Evolutionary conservation across 2,888 invertebrate species (phyloP).

Genomic region (Eupithecia subumbrata): DNA sequence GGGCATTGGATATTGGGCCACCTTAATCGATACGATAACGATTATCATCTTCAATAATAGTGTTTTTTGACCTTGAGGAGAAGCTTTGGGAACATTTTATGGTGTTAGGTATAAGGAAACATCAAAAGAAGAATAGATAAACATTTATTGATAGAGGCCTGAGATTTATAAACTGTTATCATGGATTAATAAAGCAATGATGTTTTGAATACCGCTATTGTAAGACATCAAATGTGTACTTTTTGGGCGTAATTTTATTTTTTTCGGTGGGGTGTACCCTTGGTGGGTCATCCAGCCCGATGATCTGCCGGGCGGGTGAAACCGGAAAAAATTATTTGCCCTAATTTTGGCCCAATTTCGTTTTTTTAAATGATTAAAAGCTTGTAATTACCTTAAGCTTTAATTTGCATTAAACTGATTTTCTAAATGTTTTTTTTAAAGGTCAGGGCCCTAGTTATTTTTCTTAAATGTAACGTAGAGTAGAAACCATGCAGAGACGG

Average conservation of each 20-base stretch:
- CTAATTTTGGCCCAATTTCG: too few relatives aligned
- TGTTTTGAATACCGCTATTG: neutral
- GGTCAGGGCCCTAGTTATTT: too few relatives aligned
- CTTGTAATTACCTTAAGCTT: too few relatives aligned
- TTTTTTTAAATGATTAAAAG: too few relatives aligned
- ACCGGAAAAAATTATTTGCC: too few relatives aligned
- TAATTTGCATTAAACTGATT: too few relatives aligned
- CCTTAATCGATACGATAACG: neutral
- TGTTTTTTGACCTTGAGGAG: constrained; percentile 18
- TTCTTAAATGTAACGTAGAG: too few relatives aligned
- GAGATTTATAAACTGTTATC: constrained; percentile 11
- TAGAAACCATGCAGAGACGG: too few relatives aligned
- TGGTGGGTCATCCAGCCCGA: neutral
- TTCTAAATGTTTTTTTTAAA: too few relatives aligned
- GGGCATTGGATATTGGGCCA: neutral
- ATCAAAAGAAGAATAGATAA: constrained; percentile 33
- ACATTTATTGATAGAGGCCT: constrained; percentile 20
- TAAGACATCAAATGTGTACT: neutral
- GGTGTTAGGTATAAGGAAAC: constrained; percentile 35
- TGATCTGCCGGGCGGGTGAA: too few relatives aligned
- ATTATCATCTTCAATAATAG: neutral
- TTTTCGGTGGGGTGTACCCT: neutral
- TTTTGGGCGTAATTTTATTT: neutral
- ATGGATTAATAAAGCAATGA: neutral
- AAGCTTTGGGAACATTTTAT: constrained; percentile 33